phyloP scores from a whole-genome alignment of 2,113 vertebrate genomes.

The Tautogolabrus adspersus region DNA sequence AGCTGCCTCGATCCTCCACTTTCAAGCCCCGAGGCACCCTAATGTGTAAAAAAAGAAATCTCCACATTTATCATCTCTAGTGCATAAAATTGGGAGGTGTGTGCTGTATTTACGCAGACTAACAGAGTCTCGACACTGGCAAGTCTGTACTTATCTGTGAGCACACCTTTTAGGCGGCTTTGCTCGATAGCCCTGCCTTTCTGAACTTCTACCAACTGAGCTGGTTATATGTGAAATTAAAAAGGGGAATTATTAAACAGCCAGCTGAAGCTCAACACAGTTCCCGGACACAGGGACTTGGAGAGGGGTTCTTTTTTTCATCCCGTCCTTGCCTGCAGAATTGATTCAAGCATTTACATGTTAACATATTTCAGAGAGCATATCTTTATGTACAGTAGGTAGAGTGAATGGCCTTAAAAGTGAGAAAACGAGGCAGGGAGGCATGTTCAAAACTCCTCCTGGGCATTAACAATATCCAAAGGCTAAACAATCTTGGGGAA shows the following conservation, averaged over 20 bases:
- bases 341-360: conserved; percentile 37
- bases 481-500: neutral
- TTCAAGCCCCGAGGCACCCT: conserved; percentile 57
- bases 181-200: conserved; percentile 44
- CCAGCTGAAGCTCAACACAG: conserved; percentile 60
- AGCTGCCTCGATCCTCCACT: conserved; percentile 48
- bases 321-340: conserved; percentile 42
- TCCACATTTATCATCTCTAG: conserved; percentile 61
- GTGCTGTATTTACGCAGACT: conserved; percentile 60
- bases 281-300: conserved; percentile 45
- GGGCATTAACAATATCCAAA: neutral
- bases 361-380: conserved; percentile 40
- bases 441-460: neutral
- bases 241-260: conserved; percentile 70
- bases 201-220: conserved; percentile 68
- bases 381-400: conserved; percentile 21
- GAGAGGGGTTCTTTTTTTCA: conserved; percentile 44
- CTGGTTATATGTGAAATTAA: conserved; percentile 80
- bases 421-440: neutral
- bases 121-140: conserved; percentile 62
- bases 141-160: conserved; percentile 71
- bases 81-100: conserved; percentile 73
- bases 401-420: conserved; percentile 1
- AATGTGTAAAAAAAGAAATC: conserved; percentile 49
- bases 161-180: conserved; percentile 69